Base-by-base conservation (phyloP, 2,113 vertebrate species). In the Bagarius yarrelli region DNA sequence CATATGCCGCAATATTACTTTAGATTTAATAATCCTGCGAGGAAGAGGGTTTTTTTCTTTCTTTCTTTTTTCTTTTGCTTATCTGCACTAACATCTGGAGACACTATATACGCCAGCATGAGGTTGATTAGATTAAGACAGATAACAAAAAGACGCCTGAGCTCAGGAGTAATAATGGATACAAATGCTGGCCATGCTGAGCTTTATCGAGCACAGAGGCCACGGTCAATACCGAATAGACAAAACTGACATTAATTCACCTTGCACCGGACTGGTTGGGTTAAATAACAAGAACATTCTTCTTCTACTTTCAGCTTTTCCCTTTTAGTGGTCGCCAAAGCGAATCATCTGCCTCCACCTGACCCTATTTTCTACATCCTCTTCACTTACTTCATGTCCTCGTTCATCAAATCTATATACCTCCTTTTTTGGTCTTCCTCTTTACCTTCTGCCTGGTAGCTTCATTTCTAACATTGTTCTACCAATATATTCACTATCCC, bases 111-210 rank as follows among this genome's bases (percentile, higher is more conserved):
- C 44, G 74, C 56, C 81, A 80, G 78, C 36, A 56, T 71, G 84
- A 76, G 77, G 69, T 44, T 60, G 63, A 81, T 87, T 81, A 85
- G 76, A 87, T 83, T 80, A 81, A 83, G 78, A 87, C 74, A 75
- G 81, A 83, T 82, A 85, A 74, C 71, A 82, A 57, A 71, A 81
- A 78, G 80, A 27, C 71, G 27, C 56, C 21, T 30, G 32, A 71
- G 77, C 66, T 73, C 57, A 75, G 63, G 59, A 72, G 66, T 79
- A 75, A 82, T 82, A 82, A 80, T 71, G 80, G 76, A 57, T 63
- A 32, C 52, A 82, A 56, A 70, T 80, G 84, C 69, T 30, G 47
- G 36, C 56, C 83, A 78, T 36, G 59, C 79, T 79, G 83, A 25
- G 80, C 77, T 76, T 76, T 59, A 81, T 57, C 27, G 36, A 50